These are phyloP conservation scores for Acipenser oxyrinchus DNA, from an alignment of 2,797 vertebrate genomes.

Conservation along the genomic window DNA sequence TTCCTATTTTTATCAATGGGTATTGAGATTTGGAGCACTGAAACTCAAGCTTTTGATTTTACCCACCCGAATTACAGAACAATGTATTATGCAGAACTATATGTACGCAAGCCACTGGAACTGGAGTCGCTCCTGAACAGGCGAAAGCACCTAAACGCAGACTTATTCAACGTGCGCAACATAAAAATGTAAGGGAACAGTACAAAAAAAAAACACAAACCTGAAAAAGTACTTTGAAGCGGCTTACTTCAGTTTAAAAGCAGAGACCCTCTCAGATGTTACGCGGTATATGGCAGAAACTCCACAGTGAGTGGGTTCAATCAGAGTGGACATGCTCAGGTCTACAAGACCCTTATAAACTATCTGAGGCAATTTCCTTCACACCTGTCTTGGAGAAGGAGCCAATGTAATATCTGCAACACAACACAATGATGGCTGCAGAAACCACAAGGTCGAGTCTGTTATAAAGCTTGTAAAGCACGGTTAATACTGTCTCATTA, in stretches of 20 bases:
- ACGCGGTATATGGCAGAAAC: background rate
- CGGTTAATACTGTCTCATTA: conserved; percentile 35
- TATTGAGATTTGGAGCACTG: too few relatives aligned
- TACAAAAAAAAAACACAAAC: too few relatives aligned
- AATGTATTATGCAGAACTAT: too few relatives aligned
- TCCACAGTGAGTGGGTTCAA: conserved; percentile 23
- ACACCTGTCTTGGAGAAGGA: conserved; percentile 33
- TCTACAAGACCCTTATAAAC: conserved; percentile 44
- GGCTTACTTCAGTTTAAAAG: background rate
- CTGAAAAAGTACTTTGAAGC: background rate
- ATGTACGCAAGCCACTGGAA: too few relatives aligned
- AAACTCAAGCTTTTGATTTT: too few relatives aligned
- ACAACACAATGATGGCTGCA: conserved; percentile 36
- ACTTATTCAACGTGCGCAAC: too few relatives aligned
- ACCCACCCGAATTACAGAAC: too few relatives aligned
- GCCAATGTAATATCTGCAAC: conserved; percentile 21
- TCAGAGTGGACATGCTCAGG: conserved; percentile 49
- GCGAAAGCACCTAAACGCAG: too few relatives aligned
- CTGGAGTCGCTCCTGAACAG: too few relatives aligned
- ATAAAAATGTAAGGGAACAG: too few relatives aligned
- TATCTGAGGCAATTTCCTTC: conserved; percentile 42
- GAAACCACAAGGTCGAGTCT: conserved; percentile 26
- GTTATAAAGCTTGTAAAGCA: conserved; percentile 29
- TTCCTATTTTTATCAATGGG: background rate
- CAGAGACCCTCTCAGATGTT: background rate